Base-by-base conservation (phyloP, 2,113 vertebrate genomes). In the Corythornis madagascariensis region DNA sequence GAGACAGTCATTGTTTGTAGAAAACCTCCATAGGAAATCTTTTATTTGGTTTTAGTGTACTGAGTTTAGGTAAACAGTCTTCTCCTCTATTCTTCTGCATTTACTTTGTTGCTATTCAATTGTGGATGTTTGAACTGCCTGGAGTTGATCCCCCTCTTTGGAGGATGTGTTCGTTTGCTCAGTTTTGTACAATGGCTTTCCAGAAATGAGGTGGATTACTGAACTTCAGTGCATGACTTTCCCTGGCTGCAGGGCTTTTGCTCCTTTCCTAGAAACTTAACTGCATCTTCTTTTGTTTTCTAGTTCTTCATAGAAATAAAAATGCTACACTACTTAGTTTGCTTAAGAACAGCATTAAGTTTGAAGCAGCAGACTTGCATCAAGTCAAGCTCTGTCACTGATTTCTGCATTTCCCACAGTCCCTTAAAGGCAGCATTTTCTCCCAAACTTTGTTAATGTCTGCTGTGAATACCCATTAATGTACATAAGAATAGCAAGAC, bases 21-120 rank as follows among this genome's bases (percentile, higher is more conserved):
- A 92, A 93, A 93, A 66, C 31, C 76, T 92, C 72, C 33, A n/a
- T 2, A 77, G 85, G 79, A 90, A 89, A 83, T 70, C 47, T 84
- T 90, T 4, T 93, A 59, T 93, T 96, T 94, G 77, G 59, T 65
- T 96, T 90, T 88, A 88, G 21, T 94, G 79, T 92, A 73, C 17
- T 55, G 81, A 72, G 38, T 61, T 83, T 61, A 93, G 83, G 83
- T 53, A 84, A 73, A 53, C 52, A 65, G 56, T 10, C n/a, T 42
- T 25, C 42, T 82, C 31, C 59, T 43, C 48, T 3, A 2, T 43
- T 80, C 69, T 63, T 50, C 61, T 69, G n/a, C 73, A 74, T 90
- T 96, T 84, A 77, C 83, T 90, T 60, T 86, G 53, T 2, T 93
- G 66, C 45, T 65, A 4, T 72, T 86, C 80, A 67, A 7, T 2